Conservation (phyloP, 2,888 invertebrate species). For the Mimumesa dahlbomi region DNA sequence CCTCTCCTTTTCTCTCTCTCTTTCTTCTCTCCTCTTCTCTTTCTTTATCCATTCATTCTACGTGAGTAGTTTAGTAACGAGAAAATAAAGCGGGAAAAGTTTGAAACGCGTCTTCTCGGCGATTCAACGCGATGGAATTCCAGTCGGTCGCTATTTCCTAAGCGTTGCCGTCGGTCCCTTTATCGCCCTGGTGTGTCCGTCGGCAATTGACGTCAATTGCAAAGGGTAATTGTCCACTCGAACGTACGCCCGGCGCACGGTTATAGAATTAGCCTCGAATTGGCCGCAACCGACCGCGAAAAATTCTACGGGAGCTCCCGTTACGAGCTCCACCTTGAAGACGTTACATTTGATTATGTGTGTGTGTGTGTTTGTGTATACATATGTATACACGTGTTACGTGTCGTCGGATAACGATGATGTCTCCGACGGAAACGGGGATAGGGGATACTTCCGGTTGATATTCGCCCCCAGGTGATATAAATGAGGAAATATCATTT, state of each 20-base stretch:
- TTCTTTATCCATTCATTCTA: slow-evolving; percentile 62
- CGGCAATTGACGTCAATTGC: slow-evolving; percentile 48
- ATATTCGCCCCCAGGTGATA: too few relatives aligned
- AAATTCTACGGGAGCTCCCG: too few relatives aligned
- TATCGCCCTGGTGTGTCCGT: slow-evolving; percentile 24
- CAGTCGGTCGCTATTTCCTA: slow-evolving; percentile 11
- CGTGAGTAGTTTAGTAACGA: slow-evolving; percentile 59
- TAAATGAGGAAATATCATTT: too few relatives aligned
- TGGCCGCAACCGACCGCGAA: slow-evolving; percentile 3
- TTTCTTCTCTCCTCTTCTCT: slow-evolving; percentile 4
- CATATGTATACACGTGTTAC: too few relatives aligned
- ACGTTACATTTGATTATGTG: too few relatives aligned
- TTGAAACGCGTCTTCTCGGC: slow-evolving; percentile 42
- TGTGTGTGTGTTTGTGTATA: too few relatives aligned
- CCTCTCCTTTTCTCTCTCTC: slow-evolving; percentile 20
- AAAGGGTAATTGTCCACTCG: slow-evolving; percentile 42
- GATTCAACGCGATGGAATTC: slow-evolving; percentile 51
- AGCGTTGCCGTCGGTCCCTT: too few relatives aligned
- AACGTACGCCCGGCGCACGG: slow-evolving; percentile 47
- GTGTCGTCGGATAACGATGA: too few relatives aligned
- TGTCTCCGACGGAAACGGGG: too few relatives aligned
- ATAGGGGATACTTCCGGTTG: too few relatives aligned
- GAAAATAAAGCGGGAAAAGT: slow-evolving; percentile 60
- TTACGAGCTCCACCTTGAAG: too few relatives aligned
- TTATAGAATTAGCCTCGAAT: slow-evolving; percentile 41